phyloP scores from a whole-genome alignment of 2,797 vertebrate genomes.

The Cichlasoma orientale region DNA sequence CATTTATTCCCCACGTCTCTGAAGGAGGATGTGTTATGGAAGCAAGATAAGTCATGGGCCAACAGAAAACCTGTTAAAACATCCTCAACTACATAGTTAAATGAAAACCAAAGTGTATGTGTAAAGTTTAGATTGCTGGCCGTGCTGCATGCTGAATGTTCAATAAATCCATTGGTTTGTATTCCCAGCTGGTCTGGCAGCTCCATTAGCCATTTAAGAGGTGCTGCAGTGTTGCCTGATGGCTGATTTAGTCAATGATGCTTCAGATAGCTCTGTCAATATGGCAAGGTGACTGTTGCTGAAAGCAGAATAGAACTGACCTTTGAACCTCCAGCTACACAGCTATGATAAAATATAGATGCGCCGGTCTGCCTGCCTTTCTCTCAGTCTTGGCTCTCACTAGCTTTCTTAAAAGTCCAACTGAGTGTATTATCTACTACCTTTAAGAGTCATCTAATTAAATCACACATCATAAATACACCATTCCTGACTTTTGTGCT shows the following conservation, averaged over 20 bases:
- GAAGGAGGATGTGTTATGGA: not conserved
- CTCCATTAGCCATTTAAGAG: constrained; percentile 72
- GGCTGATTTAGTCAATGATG: constrained; percentile 68
- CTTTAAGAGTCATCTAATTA: constrained; percentile 74
- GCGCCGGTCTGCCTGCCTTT: constrained; percentile 45
- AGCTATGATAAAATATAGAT: constrained; percentile 75
- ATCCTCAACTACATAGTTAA: constrained; percentile 2
- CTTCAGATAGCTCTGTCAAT: constrained; percentile 71
- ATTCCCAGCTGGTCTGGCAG: constrained; percentile 57
- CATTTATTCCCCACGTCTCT: not conserved
- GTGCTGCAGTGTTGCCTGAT: constrained; percentile 68
- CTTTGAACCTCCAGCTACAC: constrained; percentile 71
- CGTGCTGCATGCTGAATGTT: constrained; percentile 44
- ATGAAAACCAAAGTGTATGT: constrained; percentile 23
- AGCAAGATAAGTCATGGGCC: not conserved
- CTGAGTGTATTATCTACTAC: constrained; percentile 71
- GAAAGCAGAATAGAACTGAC: constrained; percentile 65
- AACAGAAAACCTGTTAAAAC: constrained; percentile 3
- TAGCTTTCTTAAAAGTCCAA: constrained; percentile 36
- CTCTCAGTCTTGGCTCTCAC: not conserved
- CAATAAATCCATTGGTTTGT: constrained; percentile 70
- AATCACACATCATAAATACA: constrained; percentile 81
- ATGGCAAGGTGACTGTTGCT: constrained; percentile 69
- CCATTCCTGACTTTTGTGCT: constrained; percentile 51
- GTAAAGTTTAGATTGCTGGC: constrained; percentile 48